Evolutionary conservation across 2,797 vertebrate genomes (phyloP).

Genomic region (Hydrolagus colliei): DNA sequence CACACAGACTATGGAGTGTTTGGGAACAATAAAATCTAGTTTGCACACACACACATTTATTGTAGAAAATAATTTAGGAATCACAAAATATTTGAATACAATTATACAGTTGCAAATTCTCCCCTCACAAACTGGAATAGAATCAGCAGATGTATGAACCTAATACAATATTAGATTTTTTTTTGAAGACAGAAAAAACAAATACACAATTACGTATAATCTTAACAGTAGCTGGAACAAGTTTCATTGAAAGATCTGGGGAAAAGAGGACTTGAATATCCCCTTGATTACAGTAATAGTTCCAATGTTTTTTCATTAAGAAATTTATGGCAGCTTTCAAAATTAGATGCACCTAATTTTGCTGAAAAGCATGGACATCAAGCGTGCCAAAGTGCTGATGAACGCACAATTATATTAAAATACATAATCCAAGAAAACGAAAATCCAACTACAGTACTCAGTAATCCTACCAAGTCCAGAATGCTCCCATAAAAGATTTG

Average conservation of each 20-base stretch:
- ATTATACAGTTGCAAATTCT: neutral
- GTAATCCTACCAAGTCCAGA: neutral
- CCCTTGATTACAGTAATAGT: neutral
- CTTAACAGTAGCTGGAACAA: neutral
- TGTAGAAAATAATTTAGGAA: slow-evolving; percentile 20
- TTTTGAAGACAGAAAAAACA: neutral
- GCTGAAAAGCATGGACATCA: neutral
- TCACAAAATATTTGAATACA: slow-evolving; percentile 15
- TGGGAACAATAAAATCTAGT: neutral
- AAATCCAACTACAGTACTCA: neutral
- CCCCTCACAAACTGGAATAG: too few species aligned
- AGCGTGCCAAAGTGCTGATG: neutral
- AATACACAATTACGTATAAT: neutral
- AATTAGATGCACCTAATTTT: neutral
- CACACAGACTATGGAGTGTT: neutral
- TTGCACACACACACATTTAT: slow-evolving; percentile 9
- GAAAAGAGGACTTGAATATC: neutral
- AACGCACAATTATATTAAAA: neutral
- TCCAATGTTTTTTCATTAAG: neutral
- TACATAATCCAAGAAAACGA: neutral
- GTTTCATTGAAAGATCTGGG: neutral
- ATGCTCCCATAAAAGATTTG: neutral
- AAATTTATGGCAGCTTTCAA: neutral
- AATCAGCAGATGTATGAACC: neutral
- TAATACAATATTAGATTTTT: neutral